phyloP scores from a whole-genome alignment of 1,140 invertebrate genomes.

The Drosophila busckii region DNA sequence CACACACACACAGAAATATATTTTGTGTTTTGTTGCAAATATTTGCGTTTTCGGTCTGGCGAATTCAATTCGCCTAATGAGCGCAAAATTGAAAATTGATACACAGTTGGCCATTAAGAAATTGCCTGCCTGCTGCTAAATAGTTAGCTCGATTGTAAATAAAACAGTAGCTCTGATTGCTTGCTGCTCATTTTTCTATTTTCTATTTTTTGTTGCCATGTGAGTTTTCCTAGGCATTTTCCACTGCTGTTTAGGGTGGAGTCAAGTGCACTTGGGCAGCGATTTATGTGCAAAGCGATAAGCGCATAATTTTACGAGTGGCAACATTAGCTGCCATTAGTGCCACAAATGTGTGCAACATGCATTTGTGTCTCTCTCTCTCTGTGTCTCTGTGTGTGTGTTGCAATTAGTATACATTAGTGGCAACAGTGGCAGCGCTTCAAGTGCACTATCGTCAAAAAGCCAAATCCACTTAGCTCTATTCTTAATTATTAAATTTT shows the following conservation, averaged over 20 bases:
- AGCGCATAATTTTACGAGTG: slow-evolving; percentile 40
- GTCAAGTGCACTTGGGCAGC: neutral
- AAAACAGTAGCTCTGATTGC: no score
- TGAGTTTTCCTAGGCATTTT: no score
- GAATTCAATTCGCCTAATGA: slow-evolving; percentile 44
- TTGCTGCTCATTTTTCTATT: no score
- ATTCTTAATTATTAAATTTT: neutral
- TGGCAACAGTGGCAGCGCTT: slow-evolving; percentile 24
- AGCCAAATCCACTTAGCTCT: slow-evolving; percentile 66
- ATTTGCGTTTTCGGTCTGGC: slow-evolving; percentile 29
- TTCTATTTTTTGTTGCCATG: no score
- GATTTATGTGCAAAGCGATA: slow-evolving; percentile 22
- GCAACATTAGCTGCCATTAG: slow-evolving; percentile 31
- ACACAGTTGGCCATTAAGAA: slow-evolving; percentile 44
- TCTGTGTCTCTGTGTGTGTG: no score
- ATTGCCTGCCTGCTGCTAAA: no score
- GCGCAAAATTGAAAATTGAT: slow-evolving; percentile 52
- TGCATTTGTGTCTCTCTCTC: no score
- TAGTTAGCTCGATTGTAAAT: no score
- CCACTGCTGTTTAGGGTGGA: slow-evolving; percentile 1
- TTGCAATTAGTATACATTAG: slow-evolving; percentile 36
- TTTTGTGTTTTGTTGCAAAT: neutral
- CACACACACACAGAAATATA: neutral
- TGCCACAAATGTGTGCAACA: slow-evolving; percentile 7
- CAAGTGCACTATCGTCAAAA: slow-evolving; percentile 29